phyloP scores from a whole-genome alignment of 2,797 vertebrate genomes.

The Rhincodon typus region DNA sequence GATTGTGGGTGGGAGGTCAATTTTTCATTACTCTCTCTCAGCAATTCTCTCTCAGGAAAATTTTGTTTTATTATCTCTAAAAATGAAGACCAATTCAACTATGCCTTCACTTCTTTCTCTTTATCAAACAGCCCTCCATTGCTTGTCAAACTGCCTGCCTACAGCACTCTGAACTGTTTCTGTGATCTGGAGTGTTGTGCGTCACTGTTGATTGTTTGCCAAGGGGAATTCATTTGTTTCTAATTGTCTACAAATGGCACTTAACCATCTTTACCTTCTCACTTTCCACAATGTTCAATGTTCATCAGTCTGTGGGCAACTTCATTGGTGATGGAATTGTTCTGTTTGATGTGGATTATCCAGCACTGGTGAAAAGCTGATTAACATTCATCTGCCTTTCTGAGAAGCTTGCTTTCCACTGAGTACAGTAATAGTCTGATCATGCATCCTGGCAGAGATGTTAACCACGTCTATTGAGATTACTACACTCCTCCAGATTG shows the following conservation, averaged over 20 bases:
- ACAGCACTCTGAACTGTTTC: not conserved
- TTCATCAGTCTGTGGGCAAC: not conserved
- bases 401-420: not conserved
- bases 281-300: not conserved
- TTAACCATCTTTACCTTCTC: no score
- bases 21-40: not conserved
- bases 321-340: not conserved
- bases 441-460: slow-evolving; percentile 23
- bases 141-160: no score
- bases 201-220: not conserved
- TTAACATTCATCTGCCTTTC: slow-evolving; percentile 33
- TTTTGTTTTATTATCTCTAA: not conserved
- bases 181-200: no score
- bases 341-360: not conserved
- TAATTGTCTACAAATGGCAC: not conserved
- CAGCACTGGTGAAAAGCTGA: not conserved
- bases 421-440: slow-evolving; percentile 23
- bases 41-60: not conserved
- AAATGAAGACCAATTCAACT: not conserved
- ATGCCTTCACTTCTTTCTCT: not conserved
- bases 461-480: slow-evolving; percentile 30
- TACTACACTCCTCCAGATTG: slow-evolving; percentile 26
- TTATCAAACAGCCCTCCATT: not conserved
- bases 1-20: not conserved
- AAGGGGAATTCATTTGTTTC: not conserved